Conservation (phyloP, 2,888 invertebrate species). For the Hydriomena furcata region DNA sequence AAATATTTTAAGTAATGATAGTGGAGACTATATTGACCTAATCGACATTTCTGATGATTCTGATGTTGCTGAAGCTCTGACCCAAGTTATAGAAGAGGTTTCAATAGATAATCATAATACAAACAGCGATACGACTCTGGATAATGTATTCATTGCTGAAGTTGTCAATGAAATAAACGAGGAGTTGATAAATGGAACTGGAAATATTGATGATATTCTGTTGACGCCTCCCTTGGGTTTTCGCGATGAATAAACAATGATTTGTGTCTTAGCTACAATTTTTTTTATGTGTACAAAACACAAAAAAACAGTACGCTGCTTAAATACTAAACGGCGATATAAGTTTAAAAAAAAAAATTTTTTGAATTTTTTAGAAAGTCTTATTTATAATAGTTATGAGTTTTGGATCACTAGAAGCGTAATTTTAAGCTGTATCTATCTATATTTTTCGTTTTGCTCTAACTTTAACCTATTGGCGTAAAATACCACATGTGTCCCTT, state of each 20-base stretch:
- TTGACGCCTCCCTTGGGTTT: conserved; percentile 65
- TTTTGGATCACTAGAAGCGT: no score
- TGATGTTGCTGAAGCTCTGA: conserved; percentile 63
- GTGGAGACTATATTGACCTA: conserved; percentile 3
- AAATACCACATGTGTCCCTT: no score
- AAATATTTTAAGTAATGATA: background rate
- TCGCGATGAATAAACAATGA: conserved; percentile 49
- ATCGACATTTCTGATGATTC: conserved; percentile 36
- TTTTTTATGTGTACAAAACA: no score
- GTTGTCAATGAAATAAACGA: conserved; percentile 62
- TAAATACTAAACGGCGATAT: no score
- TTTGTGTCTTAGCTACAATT: no score
- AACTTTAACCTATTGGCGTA: no score
- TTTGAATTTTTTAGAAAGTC: no score
- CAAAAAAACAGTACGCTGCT: no score
- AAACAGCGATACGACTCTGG: conserved; percentile 44
- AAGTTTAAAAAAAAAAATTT: no score
- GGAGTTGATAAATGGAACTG: conserved; percentile 41
- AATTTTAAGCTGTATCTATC: no score
- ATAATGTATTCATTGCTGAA: conserved; percentile 60
- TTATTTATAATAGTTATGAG: no score
- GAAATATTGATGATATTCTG: conserved; percentile 46
- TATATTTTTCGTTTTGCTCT: no score
- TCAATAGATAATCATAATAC: conserved; percentile 38
- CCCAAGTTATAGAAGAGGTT: conserved; percentile 64